These are phyloP conservation scores for Mythimna loreyi DNA, from an alignment of 2,888 invertebrate species.

Conservation along the genomic window DNA sequence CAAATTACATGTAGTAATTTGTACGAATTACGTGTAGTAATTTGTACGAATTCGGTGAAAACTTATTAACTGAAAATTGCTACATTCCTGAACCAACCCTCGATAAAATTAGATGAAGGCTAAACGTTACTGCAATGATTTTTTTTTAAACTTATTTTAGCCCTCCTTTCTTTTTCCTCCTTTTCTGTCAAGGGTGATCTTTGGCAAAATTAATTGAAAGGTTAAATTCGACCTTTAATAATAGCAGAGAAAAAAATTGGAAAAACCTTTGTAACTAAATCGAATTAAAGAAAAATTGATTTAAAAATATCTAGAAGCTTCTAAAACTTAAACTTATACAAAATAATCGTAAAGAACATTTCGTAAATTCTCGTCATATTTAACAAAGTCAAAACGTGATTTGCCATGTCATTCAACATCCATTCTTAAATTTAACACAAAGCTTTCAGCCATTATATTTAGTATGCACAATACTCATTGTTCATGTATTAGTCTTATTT, in stretches of 20 bases:
- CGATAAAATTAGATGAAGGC: too few species aligned
- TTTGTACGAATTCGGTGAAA: neutral
- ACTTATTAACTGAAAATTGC: neutral
- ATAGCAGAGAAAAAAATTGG: too few species aligned
- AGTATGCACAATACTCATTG: conserved; percentile 50
- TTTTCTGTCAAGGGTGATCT: too few species aligned
- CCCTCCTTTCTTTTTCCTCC: too few species aligned
- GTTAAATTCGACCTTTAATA: too few species aligned
- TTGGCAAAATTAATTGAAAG: too few species aligned
- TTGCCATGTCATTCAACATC: conserved; percentile 29
- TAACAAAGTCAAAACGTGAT: conserved; percentile 49
- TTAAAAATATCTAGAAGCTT: neutral
- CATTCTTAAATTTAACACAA: conserved; percentile 36
- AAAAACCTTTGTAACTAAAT: neutral
- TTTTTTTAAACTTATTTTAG: too few species aligned
- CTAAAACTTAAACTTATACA: conserved; percentile 1
- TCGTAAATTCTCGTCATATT: conserved; percentile 14
- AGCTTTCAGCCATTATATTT: conserved; percentile 18
- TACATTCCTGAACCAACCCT: too few species aligned
- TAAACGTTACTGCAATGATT: too few species aligned
- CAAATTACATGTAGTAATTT: too few species aligned
- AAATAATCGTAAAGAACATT: neutral
- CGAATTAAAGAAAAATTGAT: neutral
- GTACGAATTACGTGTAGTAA: too few species aligned
- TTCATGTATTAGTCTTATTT: conserved; percentile 41